Base-by-base conservation (phyloP, 2,113 vertebrate genomes). In the Cephalopholis sonnerati region DNA sequence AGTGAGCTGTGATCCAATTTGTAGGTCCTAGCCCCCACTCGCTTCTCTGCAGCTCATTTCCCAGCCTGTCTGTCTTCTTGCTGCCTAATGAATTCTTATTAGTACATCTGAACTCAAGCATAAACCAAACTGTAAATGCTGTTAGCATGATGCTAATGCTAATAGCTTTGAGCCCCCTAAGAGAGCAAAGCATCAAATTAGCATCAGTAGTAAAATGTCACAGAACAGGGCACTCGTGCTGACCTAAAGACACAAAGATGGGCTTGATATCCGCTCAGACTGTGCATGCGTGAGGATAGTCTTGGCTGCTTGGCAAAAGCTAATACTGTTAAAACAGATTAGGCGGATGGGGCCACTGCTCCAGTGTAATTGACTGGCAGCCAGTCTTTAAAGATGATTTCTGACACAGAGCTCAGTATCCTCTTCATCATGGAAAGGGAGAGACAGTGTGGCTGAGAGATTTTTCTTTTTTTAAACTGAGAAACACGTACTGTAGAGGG, bases 321-420 rank as follows among this genome's bases (percentile, higher is more conserved):
- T 77, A 86, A 89, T 72, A 74, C 88, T 91, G 87, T 82, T 92
- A 65, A 87, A 83, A 87, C 78, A 86, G 87, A 90, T 91, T 90
- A 88, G 78, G 62, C 32, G 74, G 85, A 90, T 78, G 77, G 83
- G 85, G 85, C 77, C 77, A 77, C 76, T 69, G 82, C 78, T 76
- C 83, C 74, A 57, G 25, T 82, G 82, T 91, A 88, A 93, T 91
- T 82, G 72, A 83, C 80, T 82, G 84, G 63, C 85, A 84, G 77
- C 58, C 57, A 57, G 66, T 88, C 77, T 83, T 54, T 66, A 58
- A 86, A 83, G 70, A 88, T 86, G 87, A 78, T 76, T 89, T 85
- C 87, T 83, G 90, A 90, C 79, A 83, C 59, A 68, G 72, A 86
- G 80, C 82, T 83, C 70, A 58, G 69, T 66, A 55, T 73, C 67